These are phyloP conservation scores for Noturus placidus DNA, from an alignment of 2,113 vertebrate genomes.

Conservation along the genomic window DNA sequence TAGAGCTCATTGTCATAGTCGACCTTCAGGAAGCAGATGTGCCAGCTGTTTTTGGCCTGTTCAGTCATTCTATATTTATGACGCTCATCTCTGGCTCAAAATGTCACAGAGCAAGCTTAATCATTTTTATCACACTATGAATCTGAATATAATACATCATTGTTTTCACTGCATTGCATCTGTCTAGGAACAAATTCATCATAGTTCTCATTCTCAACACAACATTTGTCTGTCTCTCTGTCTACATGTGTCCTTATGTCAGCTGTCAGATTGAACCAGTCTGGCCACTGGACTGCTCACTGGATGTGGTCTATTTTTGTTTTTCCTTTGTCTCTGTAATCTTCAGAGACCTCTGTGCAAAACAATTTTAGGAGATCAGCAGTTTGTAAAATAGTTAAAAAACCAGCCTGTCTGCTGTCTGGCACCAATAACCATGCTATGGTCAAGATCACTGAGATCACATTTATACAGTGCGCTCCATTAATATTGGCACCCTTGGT, in stretches of 20 bases:
- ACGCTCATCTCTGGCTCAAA: slow-evolving; percentile 23
- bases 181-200: background rate
- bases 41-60: slow-evolving; percentile 29
- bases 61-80: slow-evolving; percentile 42
- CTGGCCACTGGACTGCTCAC: background rate
- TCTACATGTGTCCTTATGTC: background rate
- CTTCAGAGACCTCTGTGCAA: background rate
- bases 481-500: no score
- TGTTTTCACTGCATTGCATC: background rate
- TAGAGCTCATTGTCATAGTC: slow-evolving; percentile 17
- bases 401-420: background rate
- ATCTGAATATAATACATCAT: background rate
- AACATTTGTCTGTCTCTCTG: background rate
- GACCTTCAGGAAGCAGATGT: slow-evolving; percentile 33
- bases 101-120: slow-evolving; percentile 5
- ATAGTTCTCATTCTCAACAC: background rate
- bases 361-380: background rate
- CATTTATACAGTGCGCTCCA: no score
- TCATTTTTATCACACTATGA: slow-evolving; percentile 17
- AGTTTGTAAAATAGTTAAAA: background rate
- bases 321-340: background rate
- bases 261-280: background rate
- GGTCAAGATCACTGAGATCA: background rate
- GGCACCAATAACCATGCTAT: background rate
- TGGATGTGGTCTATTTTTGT: background rate